These are phyloP conservation scores for Diadumene lineata DNA, from an alignment of 92 coral and sea anemone species.

Conservation along the genomic window DNA sequence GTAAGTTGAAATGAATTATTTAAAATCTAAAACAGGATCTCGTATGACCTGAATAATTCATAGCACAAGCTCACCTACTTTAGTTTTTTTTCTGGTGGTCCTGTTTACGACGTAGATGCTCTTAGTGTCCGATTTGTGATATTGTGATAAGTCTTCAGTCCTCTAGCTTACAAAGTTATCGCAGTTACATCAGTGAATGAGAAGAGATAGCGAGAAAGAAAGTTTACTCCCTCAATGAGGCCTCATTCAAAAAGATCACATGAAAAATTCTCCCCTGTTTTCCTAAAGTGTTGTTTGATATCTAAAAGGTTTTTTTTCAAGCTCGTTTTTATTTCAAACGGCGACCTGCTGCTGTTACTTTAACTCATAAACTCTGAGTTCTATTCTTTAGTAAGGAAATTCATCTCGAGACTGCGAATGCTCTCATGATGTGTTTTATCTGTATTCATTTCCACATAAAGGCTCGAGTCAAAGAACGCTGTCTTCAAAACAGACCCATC, in stretches of 20 bases:
- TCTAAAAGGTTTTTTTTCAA: neutral
- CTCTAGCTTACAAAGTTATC: slow-evolving; percentile 1
- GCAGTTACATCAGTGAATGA: neutral
- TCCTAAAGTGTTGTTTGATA: neutral
- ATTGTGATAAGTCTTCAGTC: neutral
- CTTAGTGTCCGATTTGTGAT: neutral
- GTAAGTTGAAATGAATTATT: slow-evolving; percentile 34
- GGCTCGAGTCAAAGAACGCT: neutral
- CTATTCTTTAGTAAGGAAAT: neutral
- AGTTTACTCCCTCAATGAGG: no score
- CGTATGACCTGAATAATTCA: slow-evolving; percentile 31
- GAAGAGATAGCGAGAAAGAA: neutral
- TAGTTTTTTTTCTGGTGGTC: neutral
- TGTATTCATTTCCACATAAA: neutral
- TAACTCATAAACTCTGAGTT: neutral
- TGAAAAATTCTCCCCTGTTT: no score
- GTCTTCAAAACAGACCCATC: neutral
- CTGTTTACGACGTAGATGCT: neutral
- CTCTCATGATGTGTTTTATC: neutral
- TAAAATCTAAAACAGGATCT: slow-evolving; percentile 47
- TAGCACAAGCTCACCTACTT: neutral
- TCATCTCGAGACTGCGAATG: neutral
- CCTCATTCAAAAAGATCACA: no score
- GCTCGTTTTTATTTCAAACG: neutral
- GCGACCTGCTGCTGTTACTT: slow-evolving; percentile 2